Conservation (phyloP, 2,888 invertebrate species). For the Leucozona laternaria region DNA sequence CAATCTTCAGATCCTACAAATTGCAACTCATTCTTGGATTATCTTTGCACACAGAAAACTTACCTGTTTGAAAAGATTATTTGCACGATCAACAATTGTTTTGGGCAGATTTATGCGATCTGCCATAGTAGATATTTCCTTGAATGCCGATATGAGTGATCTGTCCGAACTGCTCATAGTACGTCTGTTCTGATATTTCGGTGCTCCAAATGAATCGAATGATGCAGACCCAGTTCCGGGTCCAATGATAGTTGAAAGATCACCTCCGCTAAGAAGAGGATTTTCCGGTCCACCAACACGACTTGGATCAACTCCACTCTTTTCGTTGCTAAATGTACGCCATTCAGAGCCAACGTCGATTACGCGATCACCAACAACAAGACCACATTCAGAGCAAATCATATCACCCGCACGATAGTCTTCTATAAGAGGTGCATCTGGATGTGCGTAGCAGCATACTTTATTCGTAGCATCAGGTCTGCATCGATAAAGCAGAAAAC, state of each 20-base stretch:
- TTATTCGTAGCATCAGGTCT: conserved; percentile 89
- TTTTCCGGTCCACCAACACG: conserved; percentile 99
- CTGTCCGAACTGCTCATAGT: conserved; percentile 97
- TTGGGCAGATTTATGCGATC: conserved; percentile 98
- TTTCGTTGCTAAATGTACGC: conserved; percentile 99
- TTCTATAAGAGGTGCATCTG: conserved; percentile 97
- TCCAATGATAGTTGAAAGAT: conserved; percentile 98
- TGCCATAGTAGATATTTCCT: conserved; percentile 99
- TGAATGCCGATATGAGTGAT: conserved; percentile 97
- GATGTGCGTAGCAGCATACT: conserved; percentile 96
- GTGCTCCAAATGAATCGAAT: conserved; percentile 93
- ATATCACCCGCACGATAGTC: conserved; percentile 98
- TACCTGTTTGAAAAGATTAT: conserved; percentile 98
- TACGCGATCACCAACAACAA: conserved; percentile 99
- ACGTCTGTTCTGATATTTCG: conserved; percentile 89
- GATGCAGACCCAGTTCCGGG: conserved; percentile 91
- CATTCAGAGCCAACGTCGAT: conserved; percentile 99
- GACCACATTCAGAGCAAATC: conserved; percentile 99
- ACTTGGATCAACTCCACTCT: conserved; percentile 97
- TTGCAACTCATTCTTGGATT: background rate
- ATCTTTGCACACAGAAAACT: background rate
- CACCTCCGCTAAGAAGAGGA: conserved; percentile 96
- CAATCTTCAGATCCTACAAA: background rate
- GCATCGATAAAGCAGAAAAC: conserved; percentile 70
- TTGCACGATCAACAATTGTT: conserved; percentile 98